A percentile compares a stretch with the other conserved stretches of the same genome.
These are phyloP conservation scores for Diglossa cyanea DNA, from an alignment of 2,797 vertebrate genomes.

Conservation along the genomic window DNA sequence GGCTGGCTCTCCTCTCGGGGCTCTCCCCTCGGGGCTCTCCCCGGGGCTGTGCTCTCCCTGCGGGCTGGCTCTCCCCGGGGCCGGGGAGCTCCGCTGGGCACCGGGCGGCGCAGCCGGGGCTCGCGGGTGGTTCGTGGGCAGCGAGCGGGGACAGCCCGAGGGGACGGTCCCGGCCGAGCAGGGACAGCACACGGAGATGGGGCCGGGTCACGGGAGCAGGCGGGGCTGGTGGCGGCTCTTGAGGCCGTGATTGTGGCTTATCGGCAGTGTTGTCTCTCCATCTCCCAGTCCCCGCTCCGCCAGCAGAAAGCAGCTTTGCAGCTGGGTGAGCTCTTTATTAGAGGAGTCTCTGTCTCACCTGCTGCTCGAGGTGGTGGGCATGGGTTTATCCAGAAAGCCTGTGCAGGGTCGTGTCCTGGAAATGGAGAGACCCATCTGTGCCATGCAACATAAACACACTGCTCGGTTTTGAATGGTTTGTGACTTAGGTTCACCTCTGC, in stretches of 20 bases:
- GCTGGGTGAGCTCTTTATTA: neutral
- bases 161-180: too few species aligned
- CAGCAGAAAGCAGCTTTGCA: neutral
- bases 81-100: too few species aligned
- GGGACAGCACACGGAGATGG: too few species aligned
- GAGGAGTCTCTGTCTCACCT: neutral
- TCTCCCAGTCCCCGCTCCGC: neutral
- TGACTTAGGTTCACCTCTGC: neutral
- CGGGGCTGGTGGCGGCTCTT: too few species aligned
- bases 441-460: fast-evolving
- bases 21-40: too few species aligned
- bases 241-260: neutral
- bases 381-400: neutral
- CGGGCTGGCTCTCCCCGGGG: too few species aligned
- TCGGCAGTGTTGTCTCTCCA: fast-evolving
- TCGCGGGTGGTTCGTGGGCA: too few species aligned
- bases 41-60: too few species aligned
- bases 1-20: too few species aligned
- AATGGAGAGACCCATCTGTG: fast-evolving
- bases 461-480: fast-evolving
- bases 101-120: too few species aligned
- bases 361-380: fast-evolving
- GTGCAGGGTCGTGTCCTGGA: fast-evolving
- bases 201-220: too few species aligned
- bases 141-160: too few species aligned